Evolutionary conservation across 2,888 invertebrate species (phyloP), one percentile per base, ranked within the genome.

Genomic region (Salpingus planirostris): DNA sequence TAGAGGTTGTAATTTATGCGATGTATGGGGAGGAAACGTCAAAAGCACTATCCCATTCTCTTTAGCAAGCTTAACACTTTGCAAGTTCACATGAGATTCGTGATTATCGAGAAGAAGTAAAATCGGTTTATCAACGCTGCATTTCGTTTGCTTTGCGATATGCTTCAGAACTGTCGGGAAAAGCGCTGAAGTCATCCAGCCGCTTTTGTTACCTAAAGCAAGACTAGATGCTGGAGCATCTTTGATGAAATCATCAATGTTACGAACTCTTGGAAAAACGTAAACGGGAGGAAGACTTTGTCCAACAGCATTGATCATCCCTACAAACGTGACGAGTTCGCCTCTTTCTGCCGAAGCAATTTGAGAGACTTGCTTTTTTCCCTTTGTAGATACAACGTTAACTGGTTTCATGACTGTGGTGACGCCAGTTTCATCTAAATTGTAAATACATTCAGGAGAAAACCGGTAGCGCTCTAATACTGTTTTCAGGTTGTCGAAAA

Each of bases 331-430:
- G 7, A 50, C 34, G 23, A 38, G 32, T 24, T 15, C 15, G 5
- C 47, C 51, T 14, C 46, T 27, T 33, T 52, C 49, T 10, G 29
- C 49, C n/a, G 31, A 37, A 3, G 43, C 42, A 24, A 48, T 39
- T 10, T 31, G 22, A 14, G 49, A 48, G 12, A 55, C 37, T 44
- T 55, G 52, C 38, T 52, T 54, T 23, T 28, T 34, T 11, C 47
- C 47, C 39, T 47, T 47, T 24, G 43, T 38, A 30, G 48, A 53
- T 10, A 52, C 11, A 18, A 58, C 41, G 42, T 52, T 51, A 21
- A 43, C 40, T 35, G 54, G 49, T 11, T 31, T 33, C 24, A 54
- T 50, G 18, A 55, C 54, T 12, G 54, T 55, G 12, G 43, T 42
- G 18, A 50, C 24, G 13, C 50, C 50, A 15, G 47, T 50, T 30